Conservation (phyloP, 2,888 invertebrate species). For the Lochmaea crataegi region DNA sequence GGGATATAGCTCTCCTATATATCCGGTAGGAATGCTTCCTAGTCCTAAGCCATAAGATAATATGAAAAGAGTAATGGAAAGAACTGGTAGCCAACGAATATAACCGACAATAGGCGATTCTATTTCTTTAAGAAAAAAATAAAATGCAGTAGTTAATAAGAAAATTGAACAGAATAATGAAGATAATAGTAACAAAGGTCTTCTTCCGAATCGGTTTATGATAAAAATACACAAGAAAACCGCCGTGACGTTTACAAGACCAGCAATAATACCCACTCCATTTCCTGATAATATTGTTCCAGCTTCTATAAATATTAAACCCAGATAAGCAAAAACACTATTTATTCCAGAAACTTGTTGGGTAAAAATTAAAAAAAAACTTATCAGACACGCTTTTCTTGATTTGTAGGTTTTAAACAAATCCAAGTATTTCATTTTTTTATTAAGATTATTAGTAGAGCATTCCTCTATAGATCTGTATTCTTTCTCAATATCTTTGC, state of each 20-base stretch:
- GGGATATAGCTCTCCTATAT: constrained; percentile 5
- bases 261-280: not conserved
- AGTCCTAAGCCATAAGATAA: not conserved
- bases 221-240: not conserved
- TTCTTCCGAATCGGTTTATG: not conserved
- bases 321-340: not conserved
- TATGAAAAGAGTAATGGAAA: not conserved
- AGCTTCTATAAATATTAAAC: constrained; percentile 4
- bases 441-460: not conserved
- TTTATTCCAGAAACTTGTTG: not conserved
- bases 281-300: not conserved
- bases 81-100: constrained; percentile 5
- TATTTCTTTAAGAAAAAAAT: not conserved
- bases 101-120: too few relatives aligned
- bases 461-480: not conserved
- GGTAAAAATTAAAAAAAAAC: not conserved
- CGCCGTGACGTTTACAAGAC: not conserved
- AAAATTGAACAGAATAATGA: constrained; percentile 1
- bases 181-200: not conserved
- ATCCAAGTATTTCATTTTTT: not conserved
- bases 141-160: not conserved
- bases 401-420: not conserved
- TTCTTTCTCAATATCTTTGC: not conserved
- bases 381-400: not conserved
- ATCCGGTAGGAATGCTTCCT: not conserved